Evolutionary conservation across 2,113 vertebrate species (phyloP), one percentile per base, ranked within the genome.

Genomic region (Charina bottae): DNA sequence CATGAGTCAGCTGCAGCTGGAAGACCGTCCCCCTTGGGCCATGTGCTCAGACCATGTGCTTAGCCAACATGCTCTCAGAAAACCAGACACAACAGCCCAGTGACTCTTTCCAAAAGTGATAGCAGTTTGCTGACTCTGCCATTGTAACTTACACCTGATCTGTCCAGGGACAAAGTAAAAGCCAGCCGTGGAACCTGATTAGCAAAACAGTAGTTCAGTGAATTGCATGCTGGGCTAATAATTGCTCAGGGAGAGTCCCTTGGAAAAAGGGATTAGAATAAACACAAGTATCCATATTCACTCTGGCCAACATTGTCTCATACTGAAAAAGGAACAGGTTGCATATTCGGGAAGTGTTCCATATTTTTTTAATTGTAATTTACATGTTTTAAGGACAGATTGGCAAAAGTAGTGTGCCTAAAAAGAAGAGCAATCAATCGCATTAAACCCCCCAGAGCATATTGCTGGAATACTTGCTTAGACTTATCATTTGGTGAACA

Each of bases 151-250:
- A 0, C 0, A 49, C 0, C 0, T 0, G 4, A 83, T 56, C 89
- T 17, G n/a, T 87, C 4, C 26, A 33, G 21, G 8, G n/a, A 88
- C 83, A 56, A 4, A 83, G 21, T 42, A 90, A 12, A 84, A 89
- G 72, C 9, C 6, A 0, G 21, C 78, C 78, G 2, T 33, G 55
- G 0, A 42, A 0, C 0, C 13, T 15, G 0, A 26, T 94, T 95
- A 97, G 94, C 98, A 99, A 90, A 2, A 21, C 17, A 37, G 2
- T 96, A 92, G 0, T 0, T 95, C 84, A 99, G 90, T 0, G 97
- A 95, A 9, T 99, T 98, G 0, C 97, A 17, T 6, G 85, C 94
- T 42, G 5, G 92, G 89, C 96, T 98, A 94, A 23, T 96, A 90
- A 13, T 0, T 0, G 0, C 0, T 1, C 56, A 99, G 95, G 0